A percentile compares a stretch with the other conserved stretches of the same genome.
phyloP scores from a whole-genome alignment of 1,140 invertebrate species.

The Cydia amplana region DNA sequence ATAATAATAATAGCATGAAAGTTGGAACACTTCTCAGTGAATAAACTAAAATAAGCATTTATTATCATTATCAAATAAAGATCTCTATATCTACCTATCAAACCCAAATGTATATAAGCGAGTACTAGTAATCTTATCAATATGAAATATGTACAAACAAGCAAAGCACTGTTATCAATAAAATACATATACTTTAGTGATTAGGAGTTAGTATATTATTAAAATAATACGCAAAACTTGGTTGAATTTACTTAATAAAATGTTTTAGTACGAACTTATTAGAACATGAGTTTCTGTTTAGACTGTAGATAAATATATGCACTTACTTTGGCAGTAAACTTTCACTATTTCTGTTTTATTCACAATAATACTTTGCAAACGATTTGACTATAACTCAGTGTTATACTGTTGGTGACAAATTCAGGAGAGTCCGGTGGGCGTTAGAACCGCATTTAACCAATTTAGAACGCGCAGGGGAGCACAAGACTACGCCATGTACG shows the following conservation, averaged over 20 bases:
- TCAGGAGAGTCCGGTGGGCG: not conserved
- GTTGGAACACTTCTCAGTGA: too few species aligned
- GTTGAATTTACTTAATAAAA: not conserved
- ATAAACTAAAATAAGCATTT: not conserved
- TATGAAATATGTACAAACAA: constrained; percentile 13
- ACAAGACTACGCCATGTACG: not conserved
- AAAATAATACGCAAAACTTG: not conserved
- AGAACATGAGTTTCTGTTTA: not conserved
- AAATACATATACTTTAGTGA: not conserved
- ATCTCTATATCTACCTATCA: too few species aligned
- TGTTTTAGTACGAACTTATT: not conserved
- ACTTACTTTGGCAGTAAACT: not conserved
- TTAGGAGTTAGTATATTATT: not conserved
- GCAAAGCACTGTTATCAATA: not conserved
- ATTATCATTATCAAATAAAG: not conserved
- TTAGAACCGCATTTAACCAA: constrained; percentile 20
- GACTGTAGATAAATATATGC: not conserved
- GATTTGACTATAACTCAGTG: not conserved
- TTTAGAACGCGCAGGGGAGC: constrained; percentile 8
- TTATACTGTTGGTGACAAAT: not conserved
- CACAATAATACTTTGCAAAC: not conserved
- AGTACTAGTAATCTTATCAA: constrained; percentile 10
- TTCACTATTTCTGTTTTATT: not conserved
- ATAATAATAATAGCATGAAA: too few species aligned
- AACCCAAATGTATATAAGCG: not conserved